Percentiles rank a stretch among this genome's conserved stretches.
phyloP scores from a whole-genome alignment of 2,888 invertebrate genomes.

The Ectemnius continuus region DNA sequence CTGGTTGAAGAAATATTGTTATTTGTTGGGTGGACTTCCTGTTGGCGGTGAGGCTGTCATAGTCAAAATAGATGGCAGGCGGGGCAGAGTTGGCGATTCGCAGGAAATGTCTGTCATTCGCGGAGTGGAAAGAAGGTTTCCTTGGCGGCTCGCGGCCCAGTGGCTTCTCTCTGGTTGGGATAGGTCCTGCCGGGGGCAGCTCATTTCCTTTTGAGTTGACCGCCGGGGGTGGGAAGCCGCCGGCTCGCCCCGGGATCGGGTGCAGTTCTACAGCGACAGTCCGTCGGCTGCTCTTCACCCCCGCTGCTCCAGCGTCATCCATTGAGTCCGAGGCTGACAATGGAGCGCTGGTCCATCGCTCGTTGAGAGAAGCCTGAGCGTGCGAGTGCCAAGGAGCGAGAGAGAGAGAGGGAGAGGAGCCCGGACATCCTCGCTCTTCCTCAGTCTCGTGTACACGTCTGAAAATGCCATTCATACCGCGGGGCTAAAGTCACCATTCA shows the following conservation, averaged over 20 bases:
- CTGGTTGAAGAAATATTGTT: neutral
- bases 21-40: neutral
- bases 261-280: constrained; percentile 57
- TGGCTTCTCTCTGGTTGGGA: constrained; percentile 62
- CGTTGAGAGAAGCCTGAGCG: constrained; percentile 51
- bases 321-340: constrained; percentile 62
- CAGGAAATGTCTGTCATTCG: constrained; percentile 51
- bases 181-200: constrained; percentile 64
- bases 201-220: constrained; percentile 64
- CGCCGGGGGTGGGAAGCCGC: constrained; percentile 31
- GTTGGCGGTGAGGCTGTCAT: too few relatives aligned
- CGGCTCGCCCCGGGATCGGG: neutral
- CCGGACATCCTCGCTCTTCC: neutral
- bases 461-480: constrained; percentile 62
- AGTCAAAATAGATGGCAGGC: constrained; percentile 17
- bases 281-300: constrained; percentile 27
- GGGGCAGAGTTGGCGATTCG: constrained; percentile 34
- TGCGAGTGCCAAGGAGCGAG: constrained; percentile 22
- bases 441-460: constrained; percentile 38
- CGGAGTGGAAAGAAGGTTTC: constrained; percentile 45
- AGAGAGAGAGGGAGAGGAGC: constrained; percentile 1
- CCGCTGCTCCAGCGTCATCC: constrained; percentile 53
- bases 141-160: constrained; percentile 50
- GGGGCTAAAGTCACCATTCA: constrained; percentile 62
- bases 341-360: constrained; percentile 60